Conservation (phyloP, 2,797 vertebrate species). For the Bradypodion pumilum region DNA sequence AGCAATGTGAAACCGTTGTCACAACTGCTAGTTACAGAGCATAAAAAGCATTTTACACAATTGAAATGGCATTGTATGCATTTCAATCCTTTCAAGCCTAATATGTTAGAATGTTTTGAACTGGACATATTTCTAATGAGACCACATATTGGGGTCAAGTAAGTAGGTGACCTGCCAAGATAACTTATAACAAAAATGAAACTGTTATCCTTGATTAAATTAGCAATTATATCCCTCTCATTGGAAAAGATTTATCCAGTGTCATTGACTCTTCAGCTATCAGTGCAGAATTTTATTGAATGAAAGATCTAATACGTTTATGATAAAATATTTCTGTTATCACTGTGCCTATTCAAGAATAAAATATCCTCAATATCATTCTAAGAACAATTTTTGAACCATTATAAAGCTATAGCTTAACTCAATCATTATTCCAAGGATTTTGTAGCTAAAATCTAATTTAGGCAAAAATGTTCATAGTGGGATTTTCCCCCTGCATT, state of each 20-base stretch:
- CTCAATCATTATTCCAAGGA: conserved; percentile 50
- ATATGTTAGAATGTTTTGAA: conserved; percentile 18
- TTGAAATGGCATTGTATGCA: conserved; percentile 16
- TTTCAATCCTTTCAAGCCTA: conserved; percentile 29
- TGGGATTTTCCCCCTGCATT: not conserved
- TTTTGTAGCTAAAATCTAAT: conserved; percentile 32
- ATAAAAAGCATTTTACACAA: not conserved
- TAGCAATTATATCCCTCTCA: conserved; percentile 35
- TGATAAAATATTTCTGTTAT: conserved; percentile 46
- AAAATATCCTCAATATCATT: conserved; percentile 51
- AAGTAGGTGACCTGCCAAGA: conserved; percentile 25
- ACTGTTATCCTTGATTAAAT: conserved; percentile 16
- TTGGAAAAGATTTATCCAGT: conserved; percentile 28
- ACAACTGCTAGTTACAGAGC: conserved; percentile 13
- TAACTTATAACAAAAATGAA: conserved; percentile 13
- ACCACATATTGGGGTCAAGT: not conserved
- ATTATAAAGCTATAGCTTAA: conserved; percentile 34
- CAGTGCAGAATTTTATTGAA: not conserved
- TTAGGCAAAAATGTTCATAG: conserved; percentile 32
- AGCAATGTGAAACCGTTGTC: not conserved
- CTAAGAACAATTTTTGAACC: conserved; percentile 26
- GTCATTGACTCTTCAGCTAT: conserved; percentile 36
- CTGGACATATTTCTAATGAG: conserved; percentile 1
- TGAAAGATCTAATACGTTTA: conserved; percentile 46
- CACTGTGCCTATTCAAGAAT: conserved; percentile 37